These are phyloP conservation scores for Lerista edwardsae DNA, from an alignment of 2,797 vertebrate genomes.

Conservation along the genomic window DNA sequence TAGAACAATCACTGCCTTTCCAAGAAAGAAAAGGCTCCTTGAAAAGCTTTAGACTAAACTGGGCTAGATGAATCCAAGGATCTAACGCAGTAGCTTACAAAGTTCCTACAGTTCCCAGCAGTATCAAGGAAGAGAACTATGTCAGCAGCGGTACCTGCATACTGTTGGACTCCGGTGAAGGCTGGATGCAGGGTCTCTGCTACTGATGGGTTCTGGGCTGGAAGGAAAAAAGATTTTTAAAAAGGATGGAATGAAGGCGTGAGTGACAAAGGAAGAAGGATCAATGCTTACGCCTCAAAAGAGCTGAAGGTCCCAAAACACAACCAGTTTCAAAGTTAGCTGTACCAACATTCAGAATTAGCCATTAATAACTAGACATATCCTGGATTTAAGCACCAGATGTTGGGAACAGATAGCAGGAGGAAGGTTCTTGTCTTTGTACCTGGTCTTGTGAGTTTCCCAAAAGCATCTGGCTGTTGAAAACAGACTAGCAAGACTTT, in stretches of 20 bases:
- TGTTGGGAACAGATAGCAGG: too few species aligned
- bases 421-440: too few species aligned
- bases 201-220: conserved; percentile 93
- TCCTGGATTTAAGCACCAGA: background rate
- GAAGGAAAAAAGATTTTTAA: conserved; percentile 22
- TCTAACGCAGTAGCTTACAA: too few species aligned
- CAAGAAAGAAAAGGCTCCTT: too few species aligned
- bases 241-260: background rate
- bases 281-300: background rate
- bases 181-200: conserved; percentile 95
- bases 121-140: background rate
- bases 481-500: too few species aligned
- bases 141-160: conserved; percentile 85
- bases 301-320: background rate
- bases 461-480: too few species aligned
- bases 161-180: conserved; percentile 96
- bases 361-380: background rate
- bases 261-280: background rate
- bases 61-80: too few species aligned
- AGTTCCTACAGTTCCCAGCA: background rate
- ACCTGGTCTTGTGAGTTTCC: too few species aligned
- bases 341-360: background rate
- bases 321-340: too few species aligned
- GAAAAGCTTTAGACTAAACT: too few species aligned
- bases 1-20: too few species aligned